Evolutionary conservation across 2,888 invertebrate genomes (phyloP).

Genomic region (Dolomedes plantarius): DNA sequence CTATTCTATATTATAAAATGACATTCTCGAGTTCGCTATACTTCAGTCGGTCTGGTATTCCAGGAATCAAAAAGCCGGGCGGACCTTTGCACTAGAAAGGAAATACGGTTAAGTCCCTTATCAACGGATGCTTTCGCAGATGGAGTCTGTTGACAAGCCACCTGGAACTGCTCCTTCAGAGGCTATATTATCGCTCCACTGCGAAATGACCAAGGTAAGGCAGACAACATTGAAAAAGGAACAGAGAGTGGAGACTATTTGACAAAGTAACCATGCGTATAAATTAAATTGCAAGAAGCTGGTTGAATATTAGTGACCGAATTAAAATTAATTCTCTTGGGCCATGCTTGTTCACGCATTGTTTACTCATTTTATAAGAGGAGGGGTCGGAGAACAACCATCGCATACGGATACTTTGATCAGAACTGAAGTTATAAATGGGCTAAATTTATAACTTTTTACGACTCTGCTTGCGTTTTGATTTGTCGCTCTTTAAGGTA

Average conservation of each 20-base stretch:
- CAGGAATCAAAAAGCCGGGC: background rate
- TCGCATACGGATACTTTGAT: no score
- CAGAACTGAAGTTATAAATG: no score
- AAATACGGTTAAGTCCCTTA: conserved; percentile 7
- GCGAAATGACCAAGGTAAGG: background rate
- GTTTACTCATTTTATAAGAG: background rate
- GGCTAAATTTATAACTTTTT: no score
- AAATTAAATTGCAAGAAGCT: background rate
- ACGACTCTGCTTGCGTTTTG: no score
- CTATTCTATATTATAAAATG: no score
- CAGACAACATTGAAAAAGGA: background rate
- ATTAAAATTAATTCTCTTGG: background rate
- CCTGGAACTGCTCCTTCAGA: conserved; percentile 8
- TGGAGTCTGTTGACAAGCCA: background rate
- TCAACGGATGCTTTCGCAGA: conserved; percentile 3
- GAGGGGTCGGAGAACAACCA: no score
- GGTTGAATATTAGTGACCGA: background rate
- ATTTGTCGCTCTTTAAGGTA: no score
- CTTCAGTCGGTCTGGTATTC: no score
- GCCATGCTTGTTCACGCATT: background rate
- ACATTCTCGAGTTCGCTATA: no score
- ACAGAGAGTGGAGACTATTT: background rate
- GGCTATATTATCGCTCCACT: background rate
- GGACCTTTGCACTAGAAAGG: background rate
- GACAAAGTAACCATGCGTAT: background rate